Conservation (phyloP, 2,888 invertebrate species). For the Liodrosophila aerea region DNA sequence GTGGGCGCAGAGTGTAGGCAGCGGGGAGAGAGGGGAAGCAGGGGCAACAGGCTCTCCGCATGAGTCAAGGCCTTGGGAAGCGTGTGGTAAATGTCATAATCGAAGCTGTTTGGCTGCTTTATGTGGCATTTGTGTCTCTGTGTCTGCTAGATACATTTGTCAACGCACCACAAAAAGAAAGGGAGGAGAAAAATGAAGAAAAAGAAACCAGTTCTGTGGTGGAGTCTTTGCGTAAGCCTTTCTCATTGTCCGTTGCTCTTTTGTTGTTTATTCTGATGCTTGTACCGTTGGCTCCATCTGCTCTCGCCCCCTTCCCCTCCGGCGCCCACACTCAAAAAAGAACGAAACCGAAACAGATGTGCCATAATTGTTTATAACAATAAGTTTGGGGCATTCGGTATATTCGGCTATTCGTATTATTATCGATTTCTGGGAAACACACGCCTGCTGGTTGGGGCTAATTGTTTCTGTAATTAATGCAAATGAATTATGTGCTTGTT, state of each 20-base stretch:
- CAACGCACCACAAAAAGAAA: constrained; percentile 31
- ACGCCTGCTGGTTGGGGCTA: constrained; percentile 38
- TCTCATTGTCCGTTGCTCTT: constrained; percentile 17
- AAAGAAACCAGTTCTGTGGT: constrained; percentile 55
- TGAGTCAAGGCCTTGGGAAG: constrained; percentile 54
- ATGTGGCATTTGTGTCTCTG: constrained; percentile 11
- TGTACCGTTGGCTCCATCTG: constrained; percentile 13
- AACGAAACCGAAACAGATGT: constrained; percentile 50
- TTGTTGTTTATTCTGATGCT: constrained; percentile 19
- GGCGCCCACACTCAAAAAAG: neutral
- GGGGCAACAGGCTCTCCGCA: constrained; percentile 52
- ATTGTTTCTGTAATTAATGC: constrained; percentile 50
- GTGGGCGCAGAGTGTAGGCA: constrained; percentile 33
- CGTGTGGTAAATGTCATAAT: constrained; percentile 36
- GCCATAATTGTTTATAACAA: constrained; percentile 67
- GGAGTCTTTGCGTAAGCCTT: constrained; percentile 43
- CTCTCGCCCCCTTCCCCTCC: neutral
- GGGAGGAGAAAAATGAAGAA: neutral
- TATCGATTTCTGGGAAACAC: constrained; percentile 39
- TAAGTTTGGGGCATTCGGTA: constrained; percentile 17
- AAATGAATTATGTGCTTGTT: constrained; percentile 42
- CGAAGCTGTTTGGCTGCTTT: constrained; percentile 9
- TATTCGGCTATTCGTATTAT: constrained; percentile 35
- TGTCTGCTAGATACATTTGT: constrained; percentile 62
- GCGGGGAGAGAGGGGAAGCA: neutral